phyloP scores from a whole-genome alignment of 2,113 vertebrate genomes.

The Anarhynchus alexandrinus region DNA sequence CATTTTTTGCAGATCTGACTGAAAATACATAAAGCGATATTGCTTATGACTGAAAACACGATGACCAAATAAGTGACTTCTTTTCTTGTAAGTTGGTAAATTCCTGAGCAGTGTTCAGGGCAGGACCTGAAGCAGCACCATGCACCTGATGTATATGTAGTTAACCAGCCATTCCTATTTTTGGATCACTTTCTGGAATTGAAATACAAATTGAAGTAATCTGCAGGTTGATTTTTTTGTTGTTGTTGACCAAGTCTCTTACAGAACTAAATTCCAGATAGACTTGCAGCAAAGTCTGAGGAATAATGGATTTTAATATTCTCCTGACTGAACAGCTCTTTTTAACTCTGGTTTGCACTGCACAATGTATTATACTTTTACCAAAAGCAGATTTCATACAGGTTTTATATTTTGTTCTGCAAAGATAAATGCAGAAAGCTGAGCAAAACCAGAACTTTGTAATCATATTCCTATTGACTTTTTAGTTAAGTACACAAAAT shows the following conservation, averaged over 20 bases:
- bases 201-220: neutral
- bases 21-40: neutral
- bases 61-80: fast-evolving
- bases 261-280: neutral
- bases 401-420: neutral
- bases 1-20: neutral
- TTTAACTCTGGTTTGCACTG: neutral
- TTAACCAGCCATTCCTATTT: neutral
- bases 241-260: neutral
- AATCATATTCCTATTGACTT: neutral
- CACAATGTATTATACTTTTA: fast-evolving
- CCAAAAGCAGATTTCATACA: neutral
- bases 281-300: neutral
- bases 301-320: neutral
- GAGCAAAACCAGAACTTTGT: neutral
- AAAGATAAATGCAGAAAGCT: neutral
- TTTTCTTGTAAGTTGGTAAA: neutral
- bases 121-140: neutral
- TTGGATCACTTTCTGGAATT: neutral
- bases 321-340: neutral
- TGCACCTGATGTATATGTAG: neutral
- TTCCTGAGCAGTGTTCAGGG: neutral
- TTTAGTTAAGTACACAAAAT: neutral
- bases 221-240: neutral
- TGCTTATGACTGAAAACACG: neutral